These are phyloP conservation scores for Triplophysa rosa DNA, from an alignment of 2,113 vertebrate species.

Conservation along the genomic window DNA sequence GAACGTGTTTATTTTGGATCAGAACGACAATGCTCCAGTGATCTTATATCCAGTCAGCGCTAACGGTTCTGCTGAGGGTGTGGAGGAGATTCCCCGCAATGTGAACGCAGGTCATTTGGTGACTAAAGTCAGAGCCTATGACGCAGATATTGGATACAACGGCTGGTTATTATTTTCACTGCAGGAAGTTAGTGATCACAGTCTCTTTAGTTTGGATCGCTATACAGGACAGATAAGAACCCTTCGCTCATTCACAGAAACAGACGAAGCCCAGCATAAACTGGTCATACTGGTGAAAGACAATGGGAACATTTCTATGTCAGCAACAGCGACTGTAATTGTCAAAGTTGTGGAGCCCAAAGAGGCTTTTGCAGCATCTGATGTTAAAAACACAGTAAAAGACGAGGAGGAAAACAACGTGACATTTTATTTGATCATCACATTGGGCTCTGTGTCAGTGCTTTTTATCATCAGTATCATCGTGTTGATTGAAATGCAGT, in stretches of 20 bases:
- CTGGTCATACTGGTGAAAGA: not conserved
- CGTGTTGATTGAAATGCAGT: not conserved
- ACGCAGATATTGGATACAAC: not conserved
- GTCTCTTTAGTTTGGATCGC: not conserved
- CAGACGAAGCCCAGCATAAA: not conserved
- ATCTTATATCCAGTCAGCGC: not conserved
- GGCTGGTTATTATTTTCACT: constrained; percentile 4
- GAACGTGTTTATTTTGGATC: constrained; percentile 3
- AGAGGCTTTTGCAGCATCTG: not conserved
- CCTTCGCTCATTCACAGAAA: constrained; percentile 3
- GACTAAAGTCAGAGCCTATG: constrained; percentile 6
- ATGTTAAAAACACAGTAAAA: not conserved
- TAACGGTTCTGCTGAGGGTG: not conserved
- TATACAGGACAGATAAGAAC: constrained; percentile 1
- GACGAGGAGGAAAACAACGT: not conserved
- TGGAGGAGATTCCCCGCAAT: constrained; percentile 6
- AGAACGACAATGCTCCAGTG: not conserved
- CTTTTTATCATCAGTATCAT: not conserved
- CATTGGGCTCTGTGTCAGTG: not conserved
- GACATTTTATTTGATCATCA: not conserved
- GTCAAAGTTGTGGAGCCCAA: not conserved
- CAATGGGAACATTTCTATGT: not conserved
- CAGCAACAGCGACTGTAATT: constrained; percentile 1
- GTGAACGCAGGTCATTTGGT: not conserved
- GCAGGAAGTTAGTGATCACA: not conserved